Evolutionary conservation across 2,888 invertebrate genomes (phyloP), one percentile per base, ranked within the genome.

Genomic region (Perithous albicinctus): DNA sequence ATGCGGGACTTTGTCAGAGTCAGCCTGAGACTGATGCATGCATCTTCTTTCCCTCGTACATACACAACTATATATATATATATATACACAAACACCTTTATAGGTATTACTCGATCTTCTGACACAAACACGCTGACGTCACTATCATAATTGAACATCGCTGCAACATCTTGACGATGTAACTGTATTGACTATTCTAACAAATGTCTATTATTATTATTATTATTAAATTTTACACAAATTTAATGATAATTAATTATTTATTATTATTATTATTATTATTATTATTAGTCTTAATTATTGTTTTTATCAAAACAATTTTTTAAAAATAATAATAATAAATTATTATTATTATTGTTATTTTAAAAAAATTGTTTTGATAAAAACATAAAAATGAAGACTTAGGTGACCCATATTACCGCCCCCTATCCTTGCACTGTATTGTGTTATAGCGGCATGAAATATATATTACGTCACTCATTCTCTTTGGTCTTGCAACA

Each of bases 91-190:
- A 18, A 48, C 35, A 43, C 12, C n/a, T 64, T 35, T 48, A n/a
- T n/a, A 61, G 15, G n/a, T 35, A 41, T 56, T 41, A 43, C 56
- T 41, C 56, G 56, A 41, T 56, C 26, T 26, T 10, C 54, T 70
- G 54, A 18, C 48, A 18, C 29, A 46, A 15, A 32, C 35, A 56
- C 23, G 75, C 29, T 73, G 73, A 79, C 79, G 38, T 67, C 74
- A 79, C 79, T 35, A 38, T 18, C 48, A 26, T 74, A 51, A 75
- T 67, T 79, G 61, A 54, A 56, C 67, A 79, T 61, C 79, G 61
- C 46, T 63, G 64, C 48, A 56, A 26, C 35, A 66, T 15, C 64
- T 46, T 29, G 46, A n/a, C 29, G 29, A 15, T 66, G 29, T 48
- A 48, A 48, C 12, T 6, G 1, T 2, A 41, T 29, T 29, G 5